Evolutionary conservation across 2,113 vertebrate genomes (phyloP).

Genomic region (Paramisgurnus dabryanus): DNA sequence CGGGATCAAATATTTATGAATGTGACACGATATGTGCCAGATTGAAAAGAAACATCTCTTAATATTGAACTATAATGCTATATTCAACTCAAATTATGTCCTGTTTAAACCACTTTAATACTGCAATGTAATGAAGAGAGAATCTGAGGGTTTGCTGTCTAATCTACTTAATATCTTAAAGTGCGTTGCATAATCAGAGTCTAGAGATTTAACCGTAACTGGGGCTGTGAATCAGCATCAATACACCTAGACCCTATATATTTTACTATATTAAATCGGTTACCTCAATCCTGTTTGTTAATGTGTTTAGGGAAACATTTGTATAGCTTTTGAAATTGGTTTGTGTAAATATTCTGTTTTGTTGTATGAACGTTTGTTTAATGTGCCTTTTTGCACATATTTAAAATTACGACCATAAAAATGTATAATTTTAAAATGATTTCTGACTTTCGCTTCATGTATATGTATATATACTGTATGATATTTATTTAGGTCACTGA

Average conservation of each 20-base stretch:
- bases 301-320: slow-evolving; percentile 60
- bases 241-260: slow-evolving; percentile 1
- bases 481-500: slow-evolving; percentile 1
- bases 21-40: slow-evolving; percentile 31
- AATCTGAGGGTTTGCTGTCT: not conserved
- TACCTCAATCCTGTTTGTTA: slow-evolving; percentile 74
- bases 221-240: not conserved
- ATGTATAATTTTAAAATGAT: slow-evolving; percentile 52
- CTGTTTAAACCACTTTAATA: slow-evolving; percentile 45
- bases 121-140: slow-evolving; percentile 33
- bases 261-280: slow-evolving; percentile 60
- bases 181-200: slow-evolving; percentile 11
- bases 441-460: slow-evolving; percentile 14
- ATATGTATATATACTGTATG: too few species aligned
- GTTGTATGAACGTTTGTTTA: slow-evolving; percentile 52
- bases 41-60: slow-evolving; percentile 50
- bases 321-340: slow-evolving; percentile 65
- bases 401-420: slow-evolving; percentile 59
- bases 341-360: slow-evolving; percentile 67
- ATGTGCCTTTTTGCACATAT: slow-evolving; percentile 67
- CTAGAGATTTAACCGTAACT: not conserved
- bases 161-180: not conserved
- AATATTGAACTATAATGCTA: slow-evolving; percentile 3
- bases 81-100: not conserved
- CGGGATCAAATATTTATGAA: slow-evolving; percentile 26